Conservation (phyloP, 2,113 vertebrate species). For the Ursus arctos region DNA sequence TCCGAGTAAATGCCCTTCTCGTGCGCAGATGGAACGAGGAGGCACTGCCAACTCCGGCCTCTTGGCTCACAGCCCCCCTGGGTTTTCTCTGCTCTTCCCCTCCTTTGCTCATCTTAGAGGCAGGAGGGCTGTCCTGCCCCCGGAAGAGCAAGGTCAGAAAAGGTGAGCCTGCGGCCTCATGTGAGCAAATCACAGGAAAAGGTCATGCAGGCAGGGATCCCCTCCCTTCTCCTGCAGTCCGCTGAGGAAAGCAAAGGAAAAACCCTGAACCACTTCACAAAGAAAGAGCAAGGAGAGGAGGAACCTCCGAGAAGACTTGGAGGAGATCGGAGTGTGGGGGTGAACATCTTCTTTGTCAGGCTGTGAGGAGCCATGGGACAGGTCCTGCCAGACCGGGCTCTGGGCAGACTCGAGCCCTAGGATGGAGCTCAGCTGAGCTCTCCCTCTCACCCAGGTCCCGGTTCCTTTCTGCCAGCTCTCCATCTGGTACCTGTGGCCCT, state of each 20-base stretch:
- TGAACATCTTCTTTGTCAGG: background rate
- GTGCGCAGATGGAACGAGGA: fast-evolving
- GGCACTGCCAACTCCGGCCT: fast-evolving
- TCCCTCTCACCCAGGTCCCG: background rate
- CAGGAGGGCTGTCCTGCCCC: background rate
- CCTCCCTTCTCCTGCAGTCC: background rate
- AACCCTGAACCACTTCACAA: background rate
- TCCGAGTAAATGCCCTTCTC: background rate
- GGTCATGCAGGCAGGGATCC: background rate
- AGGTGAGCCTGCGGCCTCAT: background rate
- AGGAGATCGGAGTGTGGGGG: background rate
- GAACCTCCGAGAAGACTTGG: background rate
- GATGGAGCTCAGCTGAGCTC: background rate
- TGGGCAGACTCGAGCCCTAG: background rate
- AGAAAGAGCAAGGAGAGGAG: too few species aligned
- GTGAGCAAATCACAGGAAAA: background rate
- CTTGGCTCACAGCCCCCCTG: background rate
- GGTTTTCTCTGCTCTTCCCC: too few species aligned
- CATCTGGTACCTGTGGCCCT: background rate
- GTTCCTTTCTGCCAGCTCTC: background rate
- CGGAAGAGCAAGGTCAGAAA: background rate
- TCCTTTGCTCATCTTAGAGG: background rate
- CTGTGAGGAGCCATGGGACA: fast-evolving
- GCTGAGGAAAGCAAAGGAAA: background rate
- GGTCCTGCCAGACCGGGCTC: background rate